Conservation (phyloP, 2,113 vertebrate genomes). For the Leuciscus idus region DNA sequence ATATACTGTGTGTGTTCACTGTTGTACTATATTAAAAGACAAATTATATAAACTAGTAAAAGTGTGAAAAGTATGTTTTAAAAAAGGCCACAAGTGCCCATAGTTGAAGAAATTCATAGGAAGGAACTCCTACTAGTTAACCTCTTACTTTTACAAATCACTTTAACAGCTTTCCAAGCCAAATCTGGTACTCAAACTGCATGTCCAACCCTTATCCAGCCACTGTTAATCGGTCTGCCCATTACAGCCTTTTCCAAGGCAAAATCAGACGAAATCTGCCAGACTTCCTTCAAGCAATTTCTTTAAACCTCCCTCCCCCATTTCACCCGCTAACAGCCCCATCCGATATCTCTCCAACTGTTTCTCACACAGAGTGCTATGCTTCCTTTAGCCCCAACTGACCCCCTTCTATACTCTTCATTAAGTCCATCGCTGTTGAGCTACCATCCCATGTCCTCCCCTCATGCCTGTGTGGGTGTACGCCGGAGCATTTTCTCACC, state of each 20-base stretch:
- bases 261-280: neutral
- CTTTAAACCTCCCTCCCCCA: neutral
- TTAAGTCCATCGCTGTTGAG: slow-evolving; percentile 17
- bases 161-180: neutral
- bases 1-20: neutral
- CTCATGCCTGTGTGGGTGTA: neutral
- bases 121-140: too few species aligned
- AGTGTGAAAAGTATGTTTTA: neutral
- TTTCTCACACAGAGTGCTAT: neutral
- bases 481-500: slow-evolving; percentile 5
- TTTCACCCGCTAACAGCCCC: neutral
- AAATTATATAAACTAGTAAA: too few species aligned
- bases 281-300: neutral
- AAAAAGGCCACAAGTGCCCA: neutral
- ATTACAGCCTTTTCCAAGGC: neutral
- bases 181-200: neutral
- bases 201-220: neutral
- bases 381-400: neutral
- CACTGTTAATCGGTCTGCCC: neutral
- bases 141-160: neutral
- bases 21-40: neutral
- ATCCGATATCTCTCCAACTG: neutral
- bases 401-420: neutral
- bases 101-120: neutral
- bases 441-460: neutral